A percentile compares a stretch with the other conserved stretches of the same genome.
Conservation (phyloP, 2,888 invertebrate genomes). For the Leptopilina myrica region DNA sequence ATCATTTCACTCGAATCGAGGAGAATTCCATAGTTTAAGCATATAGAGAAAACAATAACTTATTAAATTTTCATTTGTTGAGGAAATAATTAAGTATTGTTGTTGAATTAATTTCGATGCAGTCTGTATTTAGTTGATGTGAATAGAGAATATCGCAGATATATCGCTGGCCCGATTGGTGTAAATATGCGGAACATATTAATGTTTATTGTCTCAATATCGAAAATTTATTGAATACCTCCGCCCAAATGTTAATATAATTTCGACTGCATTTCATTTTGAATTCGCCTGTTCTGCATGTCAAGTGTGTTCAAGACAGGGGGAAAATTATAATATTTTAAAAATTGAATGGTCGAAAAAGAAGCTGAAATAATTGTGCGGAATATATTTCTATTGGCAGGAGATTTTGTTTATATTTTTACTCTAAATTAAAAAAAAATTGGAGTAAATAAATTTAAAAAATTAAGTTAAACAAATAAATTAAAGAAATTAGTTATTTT, state of each 20-base stretch:
- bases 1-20: no score
- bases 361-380: no score
- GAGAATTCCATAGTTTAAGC: background rate
- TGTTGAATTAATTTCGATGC: background rate
- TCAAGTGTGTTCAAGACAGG: background rate
- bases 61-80: background rate
- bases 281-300: background rate
- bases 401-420: no score
- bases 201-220: constrained; percentile 3
- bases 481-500: no score
- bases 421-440: no score
- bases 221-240: background rate
- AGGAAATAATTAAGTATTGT: constrained; percentile 3
- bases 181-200: constrained; percentile 6
- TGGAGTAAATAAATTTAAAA: no score
- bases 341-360: background rate
- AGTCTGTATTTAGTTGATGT: background rate
- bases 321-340: no score
- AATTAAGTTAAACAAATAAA: no score
- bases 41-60: background rate
- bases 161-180: background rate
- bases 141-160: background rate
- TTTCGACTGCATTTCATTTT: background rate
- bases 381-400: no score
- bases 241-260: background rate